These are phyloP conservation scores for Drosophila neotestacea DNA, from an alignment of 2,888 invertebrate genomes.

Conservation along the genomic window DNA sequence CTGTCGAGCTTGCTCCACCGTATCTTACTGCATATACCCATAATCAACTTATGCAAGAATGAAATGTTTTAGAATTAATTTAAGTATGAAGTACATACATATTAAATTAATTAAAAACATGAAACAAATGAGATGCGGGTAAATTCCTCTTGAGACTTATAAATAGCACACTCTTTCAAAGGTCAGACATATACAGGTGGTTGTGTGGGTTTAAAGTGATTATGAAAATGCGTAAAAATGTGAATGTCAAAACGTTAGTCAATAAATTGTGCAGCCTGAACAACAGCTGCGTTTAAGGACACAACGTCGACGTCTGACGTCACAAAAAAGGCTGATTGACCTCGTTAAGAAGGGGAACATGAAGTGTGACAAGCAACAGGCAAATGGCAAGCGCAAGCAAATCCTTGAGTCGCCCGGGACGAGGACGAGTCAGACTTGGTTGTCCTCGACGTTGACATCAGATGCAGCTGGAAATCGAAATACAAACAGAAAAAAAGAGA, in stretches of 20 bases:
- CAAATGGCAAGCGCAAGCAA: conserved; percentile 31
- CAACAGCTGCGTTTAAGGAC: conserved; percentile 39
- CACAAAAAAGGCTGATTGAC: conserved; percentile 32
- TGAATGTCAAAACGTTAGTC: conserved; percentile 35
- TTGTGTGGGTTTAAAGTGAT: conserved; percentile 3
- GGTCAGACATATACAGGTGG: conserved; percentile 12
- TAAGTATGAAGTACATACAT: background rate
- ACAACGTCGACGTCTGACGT: conserved; percentile 33
- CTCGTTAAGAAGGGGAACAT: conserved; percentile 22
- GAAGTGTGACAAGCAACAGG: conserved; percentile 41
- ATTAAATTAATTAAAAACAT: conserved; percentile 20
- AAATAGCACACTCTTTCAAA: conserved; percentile 11
- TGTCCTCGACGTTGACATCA: conserved; percentile 29
- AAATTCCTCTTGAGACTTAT: background rate
- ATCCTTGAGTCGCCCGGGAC: conserved; percentile 47
- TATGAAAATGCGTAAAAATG: conserved; percentile 1
- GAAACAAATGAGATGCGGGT: conserved; percentile 34
- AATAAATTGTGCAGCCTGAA: conserved; percentile 19
- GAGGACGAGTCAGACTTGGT: conserved; percentile 18
- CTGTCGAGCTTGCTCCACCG: no score
- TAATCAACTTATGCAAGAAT: background rate
- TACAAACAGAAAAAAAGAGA: background rate
- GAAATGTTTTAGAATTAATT: background rate
- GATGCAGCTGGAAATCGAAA: conserved; percentile 16
- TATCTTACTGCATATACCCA: background rate